Evolutionary conservation across 2,797 vertebrate species (phyloP).

Genomic region (Smutsia gigantea): DNA sequence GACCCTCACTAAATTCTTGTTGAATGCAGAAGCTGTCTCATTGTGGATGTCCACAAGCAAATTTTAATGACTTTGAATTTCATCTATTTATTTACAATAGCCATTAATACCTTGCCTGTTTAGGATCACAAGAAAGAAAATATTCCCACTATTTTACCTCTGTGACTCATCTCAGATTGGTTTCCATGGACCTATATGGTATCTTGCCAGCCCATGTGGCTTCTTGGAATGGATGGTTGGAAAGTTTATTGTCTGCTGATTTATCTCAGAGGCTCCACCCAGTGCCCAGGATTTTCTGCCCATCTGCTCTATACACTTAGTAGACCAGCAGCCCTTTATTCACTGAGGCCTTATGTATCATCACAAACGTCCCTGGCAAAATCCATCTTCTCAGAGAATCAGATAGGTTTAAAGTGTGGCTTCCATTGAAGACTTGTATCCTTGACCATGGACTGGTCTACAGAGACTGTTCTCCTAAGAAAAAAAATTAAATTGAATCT

Average conservation of each 20-base stretch:
- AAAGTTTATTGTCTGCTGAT: not conserved
- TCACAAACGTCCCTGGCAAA: not conserved
- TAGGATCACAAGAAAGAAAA: slow-evolving; percentile 10
- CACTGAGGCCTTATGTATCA: not conserved
- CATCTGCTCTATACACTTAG: not conserved
- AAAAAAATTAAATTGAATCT: not conserved
- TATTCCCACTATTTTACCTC: not conserved
- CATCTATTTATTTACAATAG: not conserved
- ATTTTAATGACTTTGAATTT: not conserved
- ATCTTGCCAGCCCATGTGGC: not conserved
- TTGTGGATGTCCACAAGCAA: not conserved
- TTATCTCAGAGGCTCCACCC: not conserved
- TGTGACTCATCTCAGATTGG: not conserved
- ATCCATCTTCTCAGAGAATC: not conserved
- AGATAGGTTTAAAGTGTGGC: not conserved
- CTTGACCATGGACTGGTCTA: not conserved
- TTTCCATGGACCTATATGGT: not conserved
- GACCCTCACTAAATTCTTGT: not conserved
- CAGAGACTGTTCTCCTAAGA: not conserved
- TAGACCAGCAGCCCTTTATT: not conserved
- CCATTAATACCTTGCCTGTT: not conserved
- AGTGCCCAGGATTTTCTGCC: not conserved
- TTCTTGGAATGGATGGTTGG: not conserved
- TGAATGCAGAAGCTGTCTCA: not conserved
- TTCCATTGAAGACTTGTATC: not conserved